These are phyloP conservation scores for Hydrocynus forskahlii DNA, from an alignment of 2,797 vertebrate species.

Conservation along the genomic window DNA sequence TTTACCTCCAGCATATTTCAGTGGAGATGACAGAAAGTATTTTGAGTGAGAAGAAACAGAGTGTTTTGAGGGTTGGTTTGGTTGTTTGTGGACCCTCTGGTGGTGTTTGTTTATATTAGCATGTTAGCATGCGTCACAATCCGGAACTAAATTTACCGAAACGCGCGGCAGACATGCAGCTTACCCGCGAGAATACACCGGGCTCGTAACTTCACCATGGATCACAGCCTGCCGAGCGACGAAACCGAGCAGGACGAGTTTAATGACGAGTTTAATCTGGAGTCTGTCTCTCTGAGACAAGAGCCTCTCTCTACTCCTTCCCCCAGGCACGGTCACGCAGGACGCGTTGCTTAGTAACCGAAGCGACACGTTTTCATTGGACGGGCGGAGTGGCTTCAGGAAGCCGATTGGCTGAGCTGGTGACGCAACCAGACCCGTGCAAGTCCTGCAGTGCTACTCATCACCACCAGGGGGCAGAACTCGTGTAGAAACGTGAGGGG, in stretches of 20 bases:
- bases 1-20: too few relatives aligned
- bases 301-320: slow-evolving; percentile 4
- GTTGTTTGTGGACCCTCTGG: too few relatives aligned
- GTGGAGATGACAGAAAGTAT: too few relatives aligned
- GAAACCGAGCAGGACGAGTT: not conserved
- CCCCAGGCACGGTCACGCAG: slow-evolving; percentile 56
- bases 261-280: not conserved
- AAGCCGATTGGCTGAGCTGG: slow-evolving; percentile 63
- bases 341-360: slow-evolving; percentile 72
- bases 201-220: slow-evolving; percentile 80
- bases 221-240: not conserved
- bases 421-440: slow-evolving; percentile 18
- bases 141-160: not conserved
- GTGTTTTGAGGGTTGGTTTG: too few relatives aligned
- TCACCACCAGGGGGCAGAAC: slow-evolving; percentile 58
- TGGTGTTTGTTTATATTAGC: too few relatives aligned
- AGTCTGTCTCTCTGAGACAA: not conserved
- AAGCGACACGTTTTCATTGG: slow-evolving; percentile 59
- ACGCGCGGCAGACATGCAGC: not conserved
- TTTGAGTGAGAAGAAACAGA: too few relatives aligned
- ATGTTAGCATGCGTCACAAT: too few relatives aligned
- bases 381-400: not conserved
- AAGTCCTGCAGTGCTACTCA: not conserved
- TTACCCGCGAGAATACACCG: slow-evolving; percentile 78
- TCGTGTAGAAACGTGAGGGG: too few relatives aligned